phyloP scores from a whole-genome alignment of 2,113 vertebrate species.

The Mandrillus leucophaeus region DNA sequence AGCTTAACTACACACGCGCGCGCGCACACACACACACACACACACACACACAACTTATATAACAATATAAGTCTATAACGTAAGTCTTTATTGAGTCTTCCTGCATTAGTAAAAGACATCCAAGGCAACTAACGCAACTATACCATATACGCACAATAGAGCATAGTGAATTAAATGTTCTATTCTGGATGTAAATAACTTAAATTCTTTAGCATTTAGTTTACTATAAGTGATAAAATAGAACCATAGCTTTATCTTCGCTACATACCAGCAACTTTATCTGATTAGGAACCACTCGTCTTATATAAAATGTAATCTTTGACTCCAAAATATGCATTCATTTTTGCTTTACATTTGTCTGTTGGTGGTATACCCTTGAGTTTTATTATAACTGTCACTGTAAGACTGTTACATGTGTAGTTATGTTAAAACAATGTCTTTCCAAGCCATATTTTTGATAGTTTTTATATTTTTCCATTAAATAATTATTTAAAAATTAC shows the following conservation, averaged over 20 bases:
- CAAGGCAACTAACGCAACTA: background rate
- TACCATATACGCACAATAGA: background rate
- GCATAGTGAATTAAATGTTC: background rate
- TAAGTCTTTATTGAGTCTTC: background rate
- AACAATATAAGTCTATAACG: background rate
- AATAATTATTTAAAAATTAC: background rate
- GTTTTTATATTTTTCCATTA: background rate
- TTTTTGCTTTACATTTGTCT: background rate
- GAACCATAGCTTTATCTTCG: background rate
- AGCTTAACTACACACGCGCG: too few species aligned
- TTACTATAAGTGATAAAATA: background rate
- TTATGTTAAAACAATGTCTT: background rate
- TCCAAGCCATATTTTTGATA: background rate
- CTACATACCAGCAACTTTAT: background rate
- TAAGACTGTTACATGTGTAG: background rate
- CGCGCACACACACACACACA: too few species aligned
- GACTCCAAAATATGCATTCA: background rate
- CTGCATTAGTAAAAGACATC: background rate
- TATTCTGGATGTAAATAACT: background rate
- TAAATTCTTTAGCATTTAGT: background rate
- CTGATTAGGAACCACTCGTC: background rate
- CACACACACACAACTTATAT: too few species aligned
- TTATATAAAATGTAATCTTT: constrained; percentile 29
- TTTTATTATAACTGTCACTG: background rate
- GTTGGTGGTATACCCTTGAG: background rate